phyloP scores from a whole-genome alignment of 1,140 invertebrate species.

The Drosophila truncata region DNA sequence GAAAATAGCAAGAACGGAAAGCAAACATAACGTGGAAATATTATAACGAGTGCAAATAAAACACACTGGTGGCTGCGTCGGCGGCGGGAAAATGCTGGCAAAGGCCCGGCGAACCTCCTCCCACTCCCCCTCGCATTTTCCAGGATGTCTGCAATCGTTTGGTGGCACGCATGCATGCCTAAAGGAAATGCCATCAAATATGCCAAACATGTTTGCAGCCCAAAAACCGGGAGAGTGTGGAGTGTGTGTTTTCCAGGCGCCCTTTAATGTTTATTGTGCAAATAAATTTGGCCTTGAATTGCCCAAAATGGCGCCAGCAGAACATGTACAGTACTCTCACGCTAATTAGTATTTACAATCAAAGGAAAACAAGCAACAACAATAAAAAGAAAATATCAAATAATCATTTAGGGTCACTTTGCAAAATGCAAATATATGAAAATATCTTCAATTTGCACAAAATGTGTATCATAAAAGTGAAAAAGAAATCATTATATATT shows the following conservation, averaged over 20 bases:
- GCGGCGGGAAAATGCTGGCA: slow-evolving; percentile 5
- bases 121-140: background rate
- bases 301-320: slow-evolving; percentile 4
- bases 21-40: slow-evolving; percentile 46
- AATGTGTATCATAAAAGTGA: background rate
- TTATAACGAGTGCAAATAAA: slow-evolving; percentile 81
- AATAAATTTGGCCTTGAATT: slow-evolving; percentile 62
- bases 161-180: slow-evolving; percentile 67
- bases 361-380: background rate
- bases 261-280: slow-evolving; percentile 59
- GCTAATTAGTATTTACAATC: slow-evolving; percentile 27
- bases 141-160: slow-evolving; percentile 48
- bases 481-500: background rate
- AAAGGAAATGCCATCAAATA: slow-evolving; percentile 82
- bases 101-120: background rate
- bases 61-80: slow-evolving; percentile 38
- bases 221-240: background rate
- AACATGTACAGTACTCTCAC: slow-evolving; percentile 13
- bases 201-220: slow-evolving; percentile 75
- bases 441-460: background rate
- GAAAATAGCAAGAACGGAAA: slow-evolving; percentile 18
- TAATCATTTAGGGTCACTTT: background rate
- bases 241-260: slow-evolving; percentile 3
- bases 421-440: background rate
- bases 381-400: slow-evolving; percentile 7